These are phyloP conservation scores for Glaucopsyche alexis DNA, from an alignment of 2,888 invertebrate genomes.

Conservation along the genomic window DNA sequence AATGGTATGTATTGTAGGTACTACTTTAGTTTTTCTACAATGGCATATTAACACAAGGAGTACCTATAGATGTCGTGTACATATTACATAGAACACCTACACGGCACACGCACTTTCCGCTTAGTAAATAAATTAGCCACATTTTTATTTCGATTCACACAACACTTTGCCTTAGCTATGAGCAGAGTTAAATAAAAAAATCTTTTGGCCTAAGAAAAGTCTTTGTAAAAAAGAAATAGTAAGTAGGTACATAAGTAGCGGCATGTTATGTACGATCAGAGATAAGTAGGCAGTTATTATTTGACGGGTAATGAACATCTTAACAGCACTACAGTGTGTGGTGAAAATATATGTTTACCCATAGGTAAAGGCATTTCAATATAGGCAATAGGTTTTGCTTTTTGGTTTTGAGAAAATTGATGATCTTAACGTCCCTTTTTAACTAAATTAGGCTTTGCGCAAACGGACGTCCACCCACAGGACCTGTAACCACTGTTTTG, in stretches of 20 bases:
- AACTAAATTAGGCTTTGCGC: not conserved
- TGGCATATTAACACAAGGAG: not conserved
- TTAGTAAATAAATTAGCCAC: slow-evolving; percentile 1
- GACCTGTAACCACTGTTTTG: too few species aligned
- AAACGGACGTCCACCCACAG: too few species aligned
- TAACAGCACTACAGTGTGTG: not conserved
- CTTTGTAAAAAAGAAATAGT: not conserved
- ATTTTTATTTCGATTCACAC: not conserved
- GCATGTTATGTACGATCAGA: slow-evolving; percentile 3
- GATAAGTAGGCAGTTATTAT: slow-evolving; percentile 11
- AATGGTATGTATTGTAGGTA: too few species aligned
- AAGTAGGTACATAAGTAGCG: not conserved
- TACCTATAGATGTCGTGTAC: not conserved
- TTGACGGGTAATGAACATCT: slow-evolving; percentile 7
- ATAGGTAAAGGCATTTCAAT: too few species aligned
- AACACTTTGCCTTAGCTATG: not conserved
- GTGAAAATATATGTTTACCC: not conserved
- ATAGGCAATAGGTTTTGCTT: too few species aligned
- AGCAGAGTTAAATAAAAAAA: not conserved
- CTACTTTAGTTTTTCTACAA: too few species aligned
- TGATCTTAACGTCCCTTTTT: not conserved
- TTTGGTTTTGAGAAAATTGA: not conserved
- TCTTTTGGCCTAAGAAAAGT: not conserved
- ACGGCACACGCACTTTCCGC: not conserved
- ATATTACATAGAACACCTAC: slow-evolving; percentile 2